Base-by-base conservation (phyloP, 2,888 invertebrate species). In the Tinea trinotella region DNA sequence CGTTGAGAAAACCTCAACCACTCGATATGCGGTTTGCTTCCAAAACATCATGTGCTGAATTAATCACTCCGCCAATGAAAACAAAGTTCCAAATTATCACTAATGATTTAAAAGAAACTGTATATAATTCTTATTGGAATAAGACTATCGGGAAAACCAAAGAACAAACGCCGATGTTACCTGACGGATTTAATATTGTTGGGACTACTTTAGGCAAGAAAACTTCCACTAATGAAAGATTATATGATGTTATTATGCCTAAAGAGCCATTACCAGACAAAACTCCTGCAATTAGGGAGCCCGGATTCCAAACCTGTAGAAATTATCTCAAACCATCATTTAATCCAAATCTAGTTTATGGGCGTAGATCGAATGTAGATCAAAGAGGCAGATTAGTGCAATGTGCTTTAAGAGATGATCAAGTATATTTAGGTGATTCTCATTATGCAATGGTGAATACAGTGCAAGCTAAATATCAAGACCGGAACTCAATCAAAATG, bases 331-430 rank as follows among this genome's bases (percentile, higher is more conserved):
- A 59, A 35, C 86, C 87, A 7, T 63, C 87, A n/a, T 89, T 65
- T 61, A 64, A 77, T 46, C 65, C 76, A 3, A 66, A 84, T 44
- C 62, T 76, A 50, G 76, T 81, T 1, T 89, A 68, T 61, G 89
- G 89, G 0, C 61, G 73, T 57, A 73, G 71, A 60, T 75, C 75
- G 1, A 65, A 63, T 46, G 70, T 74, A 19, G 88, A 88, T 62
- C 79, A 78, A 55, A 68, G 84, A 57, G 88, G 88, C 7, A 75
- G 67, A 22, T 76, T 80, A 62, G 83, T 76, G 10, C 74, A 65
- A 59, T 76, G 77, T 60, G 87, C 88, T 60, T 2, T 85, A 10
- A 72, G 74, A 40, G 78, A 83, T 59, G 76, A 79, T 52, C 71
- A 67, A 58, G 66, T 68, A 12, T 52, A 65, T 57, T 60, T 61